A percentile compares a stretch with the other conserved stretches of the same genome.
These are phyloP conservation scores for Yponomeuta evonymella DNA, from an alignment of 2,888 invertebrate genomes.

Conservation along the genomic window DNA sequence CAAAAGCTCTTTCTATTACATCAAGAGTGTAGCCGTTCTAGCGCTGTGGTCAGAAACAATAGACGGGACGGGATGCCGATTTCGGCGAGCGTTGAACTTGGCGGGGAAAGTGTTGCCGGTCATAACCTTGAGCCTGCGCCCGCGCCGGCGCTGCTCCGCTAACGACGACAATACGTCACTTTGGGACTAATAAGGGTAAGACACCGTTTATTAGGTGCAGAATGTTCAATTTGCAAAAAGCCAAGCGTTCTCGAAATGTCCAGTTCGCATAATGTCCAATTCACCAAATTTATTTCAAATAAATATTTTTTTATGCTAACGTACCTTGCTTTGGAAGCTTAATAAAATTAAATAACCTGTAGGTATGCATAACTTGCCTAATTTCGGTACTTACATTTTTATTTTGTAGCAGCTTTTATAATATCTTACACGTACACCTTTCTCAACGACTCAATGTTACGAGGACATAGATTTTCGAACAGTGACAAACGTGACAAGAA, in stretches of 20 bases:
- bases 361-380: too few species aligned
- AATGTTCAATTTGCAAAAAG: neutral
- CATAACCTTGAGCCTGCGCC: conserved; percentile 66
- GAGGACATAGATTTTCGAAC: conserved; percentile 3
- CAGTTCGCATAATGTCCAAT: neutral
- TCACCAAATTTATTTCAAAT: too few species aligned
- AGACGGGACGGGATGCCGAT: conserved; percentile 40
- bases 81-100: conserved; percentile 73
- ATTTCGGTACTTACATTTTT: too few species aligned
- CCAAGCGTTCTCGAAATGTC: too few species aligned
- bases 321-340: neutral
- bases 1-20: neutral
- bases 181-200: neutral
- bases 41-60: neutral
- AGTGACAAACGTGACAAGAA: conserved; percentile 30
- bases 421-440: neutral
- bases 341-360: neutral
- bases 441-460: neutral
- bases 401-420: neutral
- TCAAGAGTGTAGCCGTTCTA: neutral
- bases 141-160: conserved; percentile 41
- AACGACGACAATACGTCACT: conserved; percentile 34
- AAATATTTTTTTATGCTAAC: too few species aligned
- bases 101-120: conserved; percentile 66
- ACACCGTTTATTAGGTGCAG: neutral